These are phyloP conservation scores for Adrianichthys oophorus DNA, from an alignment of 2,797 vertebrate genomes.

Conservation along the genomic window DNA sequence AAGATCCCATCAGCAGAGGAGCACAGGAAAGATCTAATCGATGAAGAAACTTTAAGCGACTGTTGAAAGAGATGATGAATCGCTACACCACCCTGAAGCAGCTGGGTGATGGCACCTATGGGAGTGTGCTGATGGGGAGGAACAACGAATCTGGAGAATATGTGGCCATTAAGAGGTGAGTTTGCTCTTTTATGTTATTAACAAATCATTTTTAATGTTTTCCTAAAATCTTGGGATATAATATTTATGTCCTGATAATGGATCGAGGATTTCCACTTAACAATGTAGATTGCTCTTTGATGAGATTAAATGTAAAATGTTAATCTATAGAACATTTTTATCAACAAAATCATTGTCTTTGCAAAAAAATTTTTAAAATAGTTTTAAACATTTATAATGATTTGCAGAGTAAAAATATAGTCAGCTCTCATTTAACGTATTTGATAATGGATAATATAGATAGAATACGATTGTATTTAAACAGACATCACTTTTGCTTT, in stretches of 20 bases:
- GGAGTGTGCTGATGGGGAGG: constrained; percentile 94
- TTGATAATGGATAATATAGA: not conserved
- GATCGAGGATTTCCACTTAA: too few species aligned
- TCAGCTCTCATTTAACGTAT: not conserved
- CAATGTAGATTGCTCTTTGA: too few species aligned
- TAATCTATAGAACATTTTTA: too few species aligned
- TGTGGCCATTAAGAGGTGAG: constrained; percentile 96
- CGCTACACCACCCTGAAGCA: constrained; percentile 94
- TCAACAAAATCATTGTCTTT: too few species aligned
- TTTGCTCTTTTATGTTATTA: not conserved
- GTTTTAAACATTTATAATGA: not conserved
- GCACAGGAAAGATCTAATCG: constrained; percentile 6
- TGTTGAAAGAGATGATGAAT: constrained; percentile 84
- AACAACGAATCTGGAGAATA: constrained; percentile 95
- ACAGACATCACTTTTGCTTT: not conserved
- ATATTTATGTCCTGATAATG: not conserved
- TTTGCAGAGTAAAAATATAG: not conserved
- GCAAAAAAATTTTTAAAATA: too few species aligned
- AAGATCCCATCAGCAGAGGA: constrained; percentile 1
- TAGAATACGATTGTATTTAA: not conserved
- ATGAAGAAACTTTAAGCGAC: constrained; percentile 35
- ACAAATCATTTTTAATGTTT: not conserved
- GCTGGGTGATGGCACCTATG: constrained; percentile 95
- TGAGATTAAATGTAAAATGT: too few species aligned
- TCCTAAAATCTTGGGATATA: not conserved